phyloP scores from a whole-genome alignment of 2,888 invertebrate species.

The Drosophila neoperkinsi region DNA sequence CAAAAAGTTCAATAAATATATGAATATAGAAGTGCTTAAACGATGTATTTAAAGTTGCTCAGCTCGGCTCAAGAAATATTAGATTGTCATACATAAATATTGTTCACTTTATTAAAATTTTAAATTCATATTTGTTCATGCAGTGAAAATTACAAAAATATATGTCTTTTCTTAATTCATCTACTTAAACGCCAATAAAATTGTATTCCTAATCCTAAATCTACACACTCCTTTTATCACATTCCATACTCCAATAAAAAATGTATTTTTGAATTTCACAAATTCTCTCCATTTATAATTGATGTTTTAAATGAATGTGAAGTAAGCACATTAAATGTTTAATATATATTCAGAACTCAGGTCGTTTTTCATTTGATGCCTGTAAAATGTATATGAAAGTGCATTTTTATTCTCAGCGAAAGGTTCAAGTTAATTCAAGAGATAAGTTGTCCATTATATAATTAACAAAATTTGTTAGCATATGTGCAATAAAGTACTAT shows the following conservation, averaged over 20 bases:
- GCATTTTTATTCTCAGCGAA: not conserved
- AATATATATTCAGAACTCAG: not conserved
- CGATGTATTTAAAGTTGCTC: not conserved
- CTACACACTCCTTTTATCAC: slow-evolving; percentile 5
- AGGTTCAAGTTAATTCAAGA: not conserved
- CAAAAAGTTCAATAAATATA: not conserved
- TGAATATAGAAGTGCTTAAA: not conserved
- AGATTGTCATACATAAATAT: not conserved
- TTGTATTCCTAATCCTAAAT: not conserved
- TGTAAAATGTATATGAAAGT: not conserved
- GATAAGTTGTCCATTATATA: not conserved
- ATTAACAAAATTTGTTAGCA: not conserved
- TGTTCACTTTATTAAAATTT: not conserved
- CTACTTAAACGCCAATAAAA: not conserved
- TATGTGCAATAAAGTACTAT: not conserved
- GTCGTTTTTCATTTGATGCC: not conserved
- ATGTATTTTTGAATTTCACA: not conserved
- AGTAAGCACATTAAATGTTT: not conserved
- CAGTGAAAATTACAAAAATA: not conserved
- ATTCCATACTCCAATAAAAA: not conserved
- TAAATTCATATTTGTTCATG: not conserved
- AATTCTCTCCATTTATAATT: not conserved
- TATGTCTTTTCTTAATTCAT: not conserved
- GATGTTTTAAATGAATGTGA: not conserved
- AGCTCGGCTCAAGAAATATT: not conserved